Percentiles rank a stretch among this genome's conserved stretches.
Evolutionary conservation across 2,113 vertebrate genomes (phyloP).

Genomic region (Phodopus roborovskii): DNA sequence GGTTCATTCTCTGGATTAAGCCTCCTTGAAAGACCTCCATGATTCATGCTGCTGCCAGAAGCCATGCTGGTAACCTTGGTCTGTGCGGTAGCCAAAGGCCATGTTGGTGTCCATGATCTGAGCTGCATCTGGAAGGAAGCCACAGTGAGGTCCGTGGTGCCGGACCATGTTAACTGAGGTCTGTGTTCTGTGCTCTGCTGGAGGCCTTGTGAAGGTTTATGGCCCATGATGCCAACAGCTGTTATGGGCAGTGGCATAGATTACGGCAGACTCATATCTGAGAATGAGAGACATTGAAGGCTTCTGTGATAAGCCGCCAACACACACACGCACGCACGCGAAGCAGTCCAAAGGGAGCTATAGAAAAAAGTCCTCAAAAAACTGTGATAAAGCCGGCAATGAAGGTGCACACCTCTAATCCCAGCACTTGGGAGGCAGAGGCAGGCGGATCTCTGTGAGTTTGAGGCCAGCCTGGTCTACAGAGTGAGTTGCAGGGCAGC

Average conservation of each 20-base stretch:
- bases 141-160: not conserved
- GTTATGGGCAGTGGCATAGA: not conserved
- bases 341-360: not conserved
- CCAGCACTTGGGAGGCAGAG: too few relatives aligned
- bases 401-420: too few relatives aligned
- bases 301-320: not conserved
- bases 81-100: not conserved
- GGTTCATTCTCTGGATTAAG: not conserved
- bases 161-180: not conserved
- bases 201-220: not conserved
- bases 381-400: not conserved
- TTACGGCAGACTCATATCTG: not conserved
- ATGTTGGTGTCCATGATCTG: not conserved
- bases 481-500: too few relatives aligned
- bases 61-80: not conserved
- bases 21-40: not conserved
- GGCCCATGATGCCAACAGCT: not conserved
- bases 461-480: too few relatives aligned
- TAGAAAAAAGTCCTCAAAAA: not conserved
- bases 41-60: not conserved
- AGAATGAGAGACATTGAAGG: not conserved
- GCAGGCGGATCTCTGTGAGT: too few relatives aligned
- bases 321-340: too few relatives aligned
- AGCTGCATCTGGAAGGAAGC: not conserved
- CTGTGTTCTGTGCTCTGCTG: not conserved